Conservation (phyloP, 35 echinoderm and acorn worm genomes). For the Apostichopus californicus region DNA sequence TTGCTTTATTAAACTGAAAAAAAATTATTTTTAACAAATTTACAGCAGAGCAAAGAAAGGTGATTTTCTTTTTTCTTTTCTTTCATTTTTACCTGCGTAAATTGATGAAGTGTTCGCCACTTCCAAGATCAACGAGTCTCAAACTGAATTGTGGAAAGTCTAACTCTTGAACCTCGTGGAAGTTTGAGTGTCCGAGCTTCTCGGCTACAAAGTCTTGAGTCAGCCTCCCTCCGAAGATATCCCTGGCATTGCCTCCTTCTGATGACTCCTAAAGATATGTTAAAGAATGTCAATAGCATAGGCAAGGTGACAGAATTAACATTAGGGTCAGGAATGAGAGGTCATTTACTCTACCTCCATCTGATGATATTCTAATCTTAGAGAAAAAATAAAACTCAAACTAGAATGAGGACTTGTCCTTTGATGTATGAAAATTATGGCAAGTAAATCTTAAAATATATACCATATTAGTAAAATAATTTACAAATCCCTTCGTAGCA, state of each 20-base stretch:
- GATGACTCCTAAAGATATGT: conserved; percentile 66
- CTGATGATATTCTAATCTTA: too few relatives aligned
- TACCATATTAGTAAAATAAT: too few relatives aligned
- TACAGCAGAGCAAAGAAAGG: neutral
- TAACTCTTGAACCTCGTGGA: conserved; percentile 91
- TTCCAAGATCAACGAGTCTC: conserved; percentile 82
- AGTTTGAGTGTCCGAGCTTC: conserved; percentile 96
- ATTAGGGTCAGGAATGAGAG: too few relatives aligned
- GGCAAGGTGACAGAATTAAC: too few relatives aligned
- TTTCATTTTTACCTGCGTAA: conserved; percentile 76
- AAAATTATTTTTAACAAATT: too few relatives aligned
- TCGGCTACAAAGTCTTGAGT: conserved; percentile 99
- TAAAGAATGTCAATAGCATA: neutral
- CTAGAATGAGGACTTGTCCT: too few relatives aligned
- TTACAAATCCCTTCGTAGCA: too few relatives aligned
- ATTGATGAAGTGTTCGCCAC: conserved; percentile 95
- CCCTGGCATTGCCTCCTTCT: conserved; percentile 89
- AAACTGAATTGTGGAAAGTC: conserved; percentile 86
- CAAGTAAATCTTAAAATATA: too few relatives aligned
- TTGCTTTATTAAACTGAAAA: too few relatives aligned
- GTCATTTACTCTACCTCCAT: too few relatives aligned
- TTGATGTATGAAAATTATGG: too few relatives aligned
- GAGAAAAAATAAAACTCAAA: too few relatives aligned
- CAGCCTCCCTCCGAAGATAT: conserved; percentile 91
- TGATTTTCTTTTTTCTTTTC: neutral